Evolutionary conservation across 2,888 invertebrate species (phyloP).

Genomic region (Stictocephala bisonia): DNA sequence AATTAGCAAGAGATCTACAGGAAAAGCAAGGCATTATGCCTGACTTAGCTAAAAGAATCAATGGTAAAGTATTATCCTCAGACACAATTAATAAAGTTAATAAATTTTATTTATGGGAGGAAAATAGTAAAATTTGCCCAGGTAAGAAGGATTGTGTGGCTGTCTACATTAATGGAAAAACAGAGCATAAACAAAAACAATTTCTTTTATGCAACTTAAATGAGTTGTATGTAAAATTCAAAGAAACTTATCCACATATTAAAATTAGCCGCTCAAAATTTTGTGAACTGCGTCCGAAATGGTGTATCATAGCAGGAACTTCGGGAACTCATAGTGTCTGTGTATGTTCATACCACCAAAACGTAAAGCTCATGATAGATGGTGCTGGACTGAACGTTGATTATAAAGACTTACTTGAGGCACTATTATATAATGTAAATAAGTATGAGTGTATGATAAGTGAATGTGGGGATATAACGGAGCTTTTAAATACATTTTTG

Average conservation of each 20-base stretch:
- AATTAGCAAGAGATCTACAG: background rate
- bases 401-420: background rate
- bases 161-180: too few relatives aligned
- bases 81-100: background rate
- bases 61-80: background rate
- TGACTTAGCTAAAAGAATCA: background rate
- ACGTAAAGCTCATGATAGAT: background rate
- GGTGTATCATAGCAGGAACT: background rate
- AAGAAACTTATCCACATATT: too few relatives aligned
- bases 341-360: slow-evolving; percentile 4
- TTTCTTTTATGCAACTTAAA: too few relatives aligned
- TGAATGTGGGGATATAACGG: too few relatives aligned
- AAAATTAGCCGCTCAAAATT: background rate
- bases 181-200: too few relatives aligned
- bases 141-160: too few relatives aligned
- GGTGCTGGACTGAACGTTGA: background rate
- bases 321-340: background rate
- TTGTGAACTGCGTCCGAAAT: background rate
- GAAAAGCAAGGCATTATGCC: background rate
- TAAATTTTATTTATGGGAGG: background rate
- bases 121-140: background rate
- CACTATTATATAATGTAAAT: background rate
- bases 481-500: background rate
- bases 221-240: too few relatives aligned
- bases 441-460: background rate